Conservation (phyloP, 2,797 vertebrate genomes). For the Molossus molossus region DNA sequence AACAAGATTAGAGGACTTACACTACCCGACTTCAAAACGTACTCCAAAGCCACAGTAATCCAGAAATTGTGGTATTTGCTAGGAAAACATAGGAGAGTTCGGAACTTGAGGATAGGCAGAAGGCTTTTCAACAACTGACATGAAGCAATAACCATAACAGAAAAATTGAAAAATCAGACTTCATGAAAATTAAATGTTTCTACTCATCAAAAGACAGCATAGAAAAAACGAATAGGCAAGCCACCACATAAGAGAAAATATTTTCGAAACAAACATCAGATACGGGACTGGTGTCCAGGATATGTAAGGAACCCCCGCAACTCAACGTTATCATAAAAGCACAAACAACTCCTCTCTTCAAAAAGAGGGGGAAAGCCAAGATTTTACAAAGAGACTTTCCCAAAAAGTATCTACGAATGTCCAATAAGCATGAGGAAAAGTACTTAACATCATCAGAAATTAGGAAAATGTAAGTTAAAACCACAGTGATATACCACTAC, state of each 20-base stretch:
- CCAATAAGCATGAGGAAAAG: neutral
- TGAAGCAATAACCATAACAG: neutral
- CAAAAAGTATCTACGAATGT: neutral
- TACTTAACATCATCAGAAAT: neutral
- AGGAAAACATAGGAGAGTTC: neutral
- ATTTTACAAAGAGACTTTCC: neutral
- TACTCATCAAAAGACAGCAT: neutral
- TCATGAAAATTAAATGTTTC: constrained; percentile 47
- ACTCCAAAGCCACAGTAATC: neutral
- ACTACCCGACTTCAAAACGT: neutral
- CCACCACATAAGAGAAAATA: neutral
- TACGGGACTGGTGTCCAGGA: neutral
- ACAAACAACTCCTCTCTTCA: neutral
- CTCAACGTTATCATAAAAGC: neutral
- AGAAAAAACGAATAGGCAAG: constrained; percentile 45
- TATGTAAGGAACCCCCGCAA: neutral
- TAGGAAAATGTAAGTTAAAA: constrained; percentile 9
- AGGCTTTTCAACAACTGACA: neutral
- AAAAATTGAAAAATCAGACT: constrained; percentile 5
- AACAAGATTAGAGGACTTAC: neutral
- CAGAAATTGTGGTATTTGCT: neutral
- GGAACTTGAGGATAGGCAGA: neutral
- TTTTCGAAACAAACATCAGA: neutral
- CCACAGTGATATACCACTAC: neutral
- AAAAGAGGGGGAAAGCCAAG: neutral